These are phyloP conservation scores for Plestiodon gilberti DNA, from an alignment of 2,113 vertebrate genomes.

Conservation along the genomic window DNA sequence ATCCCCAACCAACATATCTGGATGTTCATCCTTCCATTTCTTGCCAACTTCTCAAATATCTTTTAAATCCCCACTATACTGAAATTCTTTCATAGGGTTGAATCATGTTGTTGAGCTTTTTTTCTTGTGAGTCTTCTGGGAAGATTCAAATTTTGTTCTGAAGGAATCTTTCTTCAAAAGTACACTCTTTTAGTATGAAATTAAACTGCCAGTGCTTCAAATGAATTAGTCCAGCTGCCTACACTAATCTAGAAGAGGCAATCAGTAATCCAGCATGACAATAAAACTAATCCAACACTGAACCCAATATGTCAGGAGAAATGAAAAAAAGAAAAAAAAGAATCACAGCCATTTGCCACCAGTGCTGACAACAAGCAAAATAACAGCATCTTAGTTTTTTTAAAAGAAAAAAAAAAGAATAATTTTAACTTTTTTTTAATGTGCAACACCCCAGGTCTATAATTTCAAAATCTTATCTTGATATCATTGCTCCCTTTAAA, in stretches of 20 bases:
- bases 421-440: not conserved
- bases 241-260: constrained; percentile 11
- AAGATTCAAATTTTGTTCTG: not conserved
- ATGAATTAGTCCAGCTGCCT: constrained; percentile 30
- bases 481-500: not conserved
- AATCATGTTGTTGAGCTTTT: constrained; percentile 3
- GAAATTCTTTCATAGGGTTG: not conserved
- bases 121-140: not conserved
- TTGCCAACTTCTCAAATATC: not conserved
- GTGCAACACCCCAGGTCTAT: not conserved
- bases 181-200: not conserved
- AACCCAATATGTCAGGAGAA: not conserved
- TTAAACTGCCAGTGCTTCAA: not conserved
- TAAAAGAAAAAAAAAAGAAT: not conserved
- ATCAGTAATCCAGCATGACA: constrained; percentile 10
- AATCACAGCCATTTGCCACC: constrained; percentile 2
- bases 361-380: not conserved
- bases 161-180: constrained; percentile 5
- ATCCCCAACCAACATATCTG: not conserved
- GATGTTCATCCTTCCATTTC: not conserved
- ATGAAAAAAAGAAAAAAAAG: constrained; percentile 13
- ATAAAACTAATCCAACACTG: constrained; percentile 15
- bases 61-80: not conserved
- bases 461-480: not conserved
- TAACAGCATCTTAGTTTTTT: not conserved